Evolutionary conservation across 2,888 invertebrate species (phyloP).

Genomic region (Pyrgus malvae): DNA sequence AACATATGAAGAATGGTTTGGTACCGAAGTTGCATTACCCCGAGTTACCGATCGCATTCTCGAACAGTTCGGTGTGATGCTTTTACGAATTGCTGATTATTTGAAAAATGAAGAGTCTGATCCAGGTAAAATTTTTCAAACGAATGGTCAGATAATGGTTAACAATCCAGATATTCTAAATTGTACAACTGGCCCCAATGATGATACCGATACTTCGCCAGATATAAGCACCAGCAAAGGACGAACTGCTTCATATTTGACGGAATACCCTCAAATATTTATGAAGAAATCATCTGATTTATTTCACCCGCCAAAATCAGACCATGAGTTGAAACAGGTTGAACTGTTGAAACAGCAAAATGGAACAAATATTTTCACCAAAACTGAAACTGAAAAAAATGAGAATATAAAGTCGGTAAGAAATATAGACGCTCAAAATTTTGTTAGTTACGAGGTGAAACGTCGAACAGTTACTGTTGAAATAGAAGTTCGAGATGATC

Average conservation of each 20-base stretch:
- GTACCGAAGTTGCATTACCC: constrained; percentile 59
- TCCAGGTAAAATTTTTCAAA: constrained; percentile 38
- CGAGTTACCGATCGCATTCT: constrained; percentile 67
- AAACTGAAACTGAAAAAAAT: constrained; percentile 1
- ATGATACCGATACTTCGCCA: constrained; percentile 56
- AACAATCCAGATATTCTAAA: constrained; percentile 32
- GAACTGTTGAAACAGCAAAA: too few species aligned
- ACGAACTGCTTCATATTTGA: constrained; percentile 59
- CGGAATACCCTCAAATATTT: constrained; percentile 71
- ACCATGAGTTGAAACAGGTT: constrained; percentile 15
- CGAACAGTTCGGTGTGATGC: constrained; percentile 70
- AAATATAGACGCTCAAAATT: constrained; percentile 5
- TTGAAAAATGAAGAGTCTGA: constrained; percentile 46
- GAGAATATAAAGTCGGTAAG: constrained; percentile 1
- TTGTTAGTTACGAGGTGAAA: constrained; percentile 4
- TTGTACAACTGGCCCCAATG: constrained; percentile 36
- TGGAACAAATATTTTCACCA: constrained; percentile 7
- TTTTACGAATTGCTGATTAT: constrained; percentile 60
- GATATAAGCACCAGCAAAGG: constrained; percentile 53
- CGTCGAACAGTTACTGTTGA: constrained; percentile 3
- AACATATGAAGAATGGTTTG: constrained; percentile 62
- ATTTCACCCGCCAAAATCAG: background rate
- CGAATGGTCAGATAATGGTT: constrained; percentile 30
- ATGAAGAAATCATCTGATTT: constrained; percentile 54
- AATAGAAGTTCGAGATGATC: background rate